Evolutionary conservation across 2,113 vertebrate species (phyloP), one percentile per base, ranked within the genome.

Genomic region (Myocastor coypus): DNA sequence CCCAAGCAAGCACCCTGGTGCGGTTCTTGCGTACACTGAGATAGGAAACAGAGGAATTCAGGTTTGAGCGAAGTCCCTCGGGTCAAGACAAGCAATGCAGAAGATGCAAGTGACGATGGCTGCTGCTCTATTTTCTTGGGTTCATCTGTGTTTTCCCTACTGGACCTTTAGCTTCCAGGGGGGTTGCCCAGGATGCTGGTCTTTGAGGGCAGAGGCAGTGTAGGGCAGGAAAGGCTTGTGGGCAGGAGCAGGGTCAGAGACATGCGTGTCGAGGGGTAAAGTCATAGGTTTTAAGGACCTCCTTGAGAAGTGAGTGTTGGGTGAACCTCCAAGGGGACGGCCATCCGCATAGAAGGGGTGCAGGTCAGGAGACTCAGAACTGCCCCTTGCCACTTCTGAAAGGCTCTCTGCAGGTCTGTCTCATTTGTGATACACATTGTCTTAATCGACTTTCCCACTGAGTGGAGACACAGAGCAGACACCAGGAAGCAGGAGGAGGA

Each of bases 11-110:
- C 3, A 9, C 1, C 42, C 28, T 3, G n/a, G 16, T 5, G 40
- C 4, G 52, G 28, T 52, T 40, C 37, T 19, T 10, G 26, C 0
- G 1, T 69, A 52, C 64, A n/a, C 26, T 13, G 63, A 37, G 37
- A 34, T 13, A 26, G 57, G 14, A 40, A 28, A 26, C 28, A 3
- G 81, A 6, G 9, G 17, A 6, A 6, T 0, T 0, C 4, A 66
- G 24, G 32, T 4, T 34, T 16, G 1, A 7, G 73, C 13, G 5
- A 7, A 5, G 83, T 4, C 4, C 63, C 22, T 26, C 17, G 34
- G 42, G 32, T n/a, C 1, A 34, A 1, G 26, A 32, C 3, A 3
- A 34, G 17, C 0, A 3, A 28, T 19, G 0, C 0, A 30, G 8
- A 9, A 34, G 69, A 24, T 14, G 37, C 30, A 9, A 1, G 8